Base-by-base conservation (phyloP, 2,888 invertebrate species). In the Brassicogethes aeneus region DNA sequence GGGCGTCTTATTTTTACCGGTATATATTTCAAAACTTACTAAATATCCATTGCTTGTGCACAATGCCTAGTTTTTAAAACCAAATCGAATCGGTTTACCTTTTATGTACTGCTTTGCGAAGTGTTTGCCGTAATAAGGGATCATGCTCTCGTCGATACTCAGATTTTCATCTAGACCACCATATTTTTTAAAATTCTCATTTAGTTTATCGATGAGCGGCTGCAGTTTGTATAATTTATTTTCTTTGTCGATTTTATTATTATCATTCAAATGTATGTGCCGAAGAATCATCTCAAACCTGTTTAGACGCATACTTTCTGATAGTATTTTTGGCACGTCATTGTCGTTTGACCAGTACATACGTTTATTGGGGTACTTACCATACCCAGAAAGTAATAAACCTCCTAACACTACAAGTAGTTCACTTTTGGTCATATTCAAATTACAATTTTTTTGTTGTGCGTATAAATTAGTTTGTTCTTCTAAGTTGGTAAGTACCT, bases 1-100 rank as follows among this genome's bases (percentile, higher is more conserved):
- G 15, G 30, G 29, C n/a, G 16, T 32, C 17, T 3, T 17, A 12
- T 17, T 17, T 47, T 53, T 54, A 15, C 50, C 54, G 8, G 45
- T 51, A 37, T 53, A 51, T 31, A 55, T 52, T 3, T 51, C 52
- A 33, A 54, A 52, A 38, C 39, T 29, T 3, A 49, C 12, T 46
- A 49, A 43, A 40, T 48, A 56, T 10, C 49, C 53, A 35, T 34
- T 45, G 35, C 39, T 48, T 10, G 43, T 46, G 35, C 52, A 51
- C 15, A 53, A 15, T 3, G 48, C 47, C 48, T 44, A 51, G 37
- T 48, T 50, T 40, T 52, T 52, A 35, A 43, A 51, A 15, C 50
- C 45, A 44, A 50, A 51, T 32, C 50, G 17, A 15, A 50, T 46
- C 8, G 51, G 46, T 29, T 51, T 51, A 2, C 43, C 46, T 36